Conservation (phyloP, 2,113 vertebrate species). For the Platysternon megacephalum region DNA sequence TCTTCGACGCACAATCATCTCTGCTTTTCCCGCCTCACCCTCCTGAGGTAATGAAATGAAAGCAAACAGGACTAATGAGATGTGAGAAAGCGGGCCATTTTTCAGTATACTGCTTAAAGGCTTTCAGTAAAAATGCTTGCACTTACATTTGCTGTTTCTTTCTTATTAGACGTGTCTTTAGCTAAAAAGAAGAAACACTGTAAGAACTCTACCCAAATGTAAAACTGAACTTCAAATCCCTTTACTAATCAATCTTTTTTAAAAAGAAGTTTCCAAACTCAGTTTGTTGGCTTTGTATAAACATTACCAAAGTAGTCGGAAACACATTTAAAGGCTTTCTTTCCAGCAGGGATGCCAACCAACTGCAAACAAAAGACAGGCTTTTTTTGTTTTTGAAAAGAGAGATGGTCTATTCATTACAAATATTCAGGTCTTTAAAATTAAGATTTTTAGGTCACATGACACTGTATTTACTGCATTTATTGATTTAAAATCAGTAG, state of each 20-base stretch:
- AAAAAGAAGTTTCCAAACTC: neutral
- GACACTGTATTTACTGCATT: neutral
- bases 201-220: neutral
- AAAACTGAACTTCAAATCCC: neutral
- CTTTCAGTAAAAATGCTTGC: neutral
- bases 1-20: constrained; percentile 64
- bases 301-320: neutral
- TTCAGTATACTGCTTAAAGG: neutral
- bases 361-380: neutral
- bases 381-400: neutral
- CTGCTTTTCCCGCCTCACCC: constrained; percentile 65
- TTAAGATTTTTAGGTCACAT: neutral
- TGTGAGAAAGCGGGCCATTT: constrained; percentile 6
- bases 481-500: neutral
- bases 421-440: neutral
- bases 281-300: neutral
- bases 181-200: constrained; percentile 42
- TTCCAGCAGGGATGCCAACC: neutral
- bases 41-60: constrained; percentile 65
- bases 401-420: neutral
- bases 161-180: constrained; percentile 66
- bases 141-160: constrained; percentile 78
- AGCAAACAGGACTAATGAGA: neutral
- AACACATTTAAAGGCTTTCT: neutral
- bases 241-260: neutral